Percentiles rank a stretch among this genome's conserved stretches.
These are phyloP conservation scores for Mobula birostris DNA, from an alignment of 2,113 vertebrate genomes.

Conservation along the genomic window DNA sequence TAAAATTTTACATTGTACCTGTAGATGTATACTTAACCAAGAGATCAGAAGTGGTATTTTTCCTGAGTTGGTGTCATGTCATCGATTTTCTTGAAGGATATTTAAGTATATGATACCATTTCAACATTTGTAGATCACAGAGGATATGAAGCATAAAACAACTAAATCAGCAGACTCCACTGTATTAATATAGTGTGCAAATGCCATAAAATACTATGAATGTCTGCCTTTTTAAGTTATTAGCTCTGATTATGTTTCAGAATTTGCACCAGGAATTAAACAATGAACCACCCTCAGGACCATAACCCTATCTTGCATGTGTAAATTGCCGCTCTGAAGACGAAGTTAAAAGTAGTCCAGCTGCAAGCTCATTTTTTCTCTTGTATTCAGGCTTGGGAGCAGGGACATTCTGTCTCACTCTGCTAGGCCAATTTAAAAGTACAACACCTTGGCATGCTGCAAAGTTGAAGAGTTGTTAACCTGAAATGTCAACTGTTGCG, in stretches of 20 bases:
- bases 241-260: neutral
- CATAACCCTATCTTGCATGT: neutral
- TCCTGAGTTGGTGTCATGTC: too few relatives aligned
- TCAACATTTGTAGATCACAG: too few relatives aligned
- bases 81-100: too few relatives aligned
- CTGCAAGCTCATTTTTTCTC: neutral
- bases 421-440: neutral
- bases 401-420: neutral
- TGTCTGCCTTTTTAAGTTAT: neutral
- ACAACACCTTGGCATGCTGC: too few relatives aligned
- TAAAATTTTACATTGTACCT: neutral
- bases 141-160: neutral
- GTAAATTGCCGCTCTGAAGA: neutral
- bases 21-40: neutral
- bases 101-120: too few relatives aligned
- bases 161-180: neutral
- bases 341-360: neutral
- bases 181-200: neutral
- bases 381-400: too few relatives aligned
- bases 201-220: neutral
- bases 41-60: too few relatives aligned
- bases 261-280: too few relatives aligned
- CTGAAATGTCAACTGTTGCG: too few relatives aligned
- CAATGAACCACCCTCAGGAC: neutral
- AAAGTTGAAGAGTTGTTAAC: too few relatives aligned